These are phyloP conservation scores for Ctenopoma multispine DNA, from an alignment of 2,797 vertebrate genomes.

Conservation along the genomic window DNA sequence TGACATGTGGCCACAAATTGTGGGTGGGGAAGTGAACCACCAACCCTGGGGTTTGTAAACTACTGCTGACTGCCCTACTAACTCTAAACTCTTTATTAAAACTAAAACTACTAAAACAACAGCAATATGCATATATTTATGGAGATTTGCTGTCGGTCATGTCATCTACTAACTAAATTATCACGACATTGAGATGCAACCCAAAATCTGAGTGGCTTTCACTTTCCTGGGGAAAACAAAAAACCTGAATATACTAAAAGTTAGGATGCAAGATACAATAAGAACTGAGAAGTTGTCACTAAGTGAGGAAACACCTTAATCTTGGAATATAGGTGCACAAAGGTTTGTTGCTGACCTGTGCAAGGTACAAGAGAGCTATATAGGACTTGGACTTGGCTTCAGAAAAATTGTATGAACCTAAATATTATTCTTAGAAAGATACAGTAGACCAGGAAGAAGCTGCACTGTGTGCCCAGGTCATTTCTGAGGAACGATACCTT, in stretches of 20 bases:
- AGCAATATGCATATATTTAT: no score
- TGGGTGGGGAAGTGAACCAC: no score
- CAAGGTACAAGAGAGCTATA: neutral
- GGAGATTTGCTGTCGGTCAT: neutral
- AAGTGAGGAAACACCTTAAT: neutral
- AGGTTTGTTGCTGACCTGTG: neutral
- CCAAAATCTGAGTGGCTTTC: neutral
- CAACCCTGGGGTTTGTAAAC: no score
- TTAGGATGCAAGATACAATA: neutral
- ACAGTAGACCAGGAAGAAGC: neutral
- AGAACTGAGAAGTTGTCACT: neutral
- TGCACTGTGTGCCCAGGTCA: neutral
- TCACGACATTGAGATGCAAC: neutral
- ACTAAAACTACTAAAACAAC: no score
- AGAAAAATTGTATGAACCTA: neutral
- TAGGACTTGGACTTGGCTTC: neutral
- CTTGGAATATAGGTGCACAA: neutral
- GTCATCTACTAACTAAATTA: neutral
- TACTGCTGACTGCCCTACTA: no score
- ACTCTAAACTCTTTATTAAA: no score
- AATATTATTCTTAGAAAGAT: slow-evolving; percentile 3
- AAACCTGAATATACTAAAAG: neutral
- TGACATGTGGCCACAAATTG: no score
- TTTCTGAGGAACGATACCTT: slow-evolving; percentile 1
- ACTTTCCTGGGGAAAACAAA: neutral